Evolutionary conservation across 2,797 vertebrate species (phyloP), one percentile per base, ranked within the genome.

Genomic region (Oryzias sinensis): DNA sequence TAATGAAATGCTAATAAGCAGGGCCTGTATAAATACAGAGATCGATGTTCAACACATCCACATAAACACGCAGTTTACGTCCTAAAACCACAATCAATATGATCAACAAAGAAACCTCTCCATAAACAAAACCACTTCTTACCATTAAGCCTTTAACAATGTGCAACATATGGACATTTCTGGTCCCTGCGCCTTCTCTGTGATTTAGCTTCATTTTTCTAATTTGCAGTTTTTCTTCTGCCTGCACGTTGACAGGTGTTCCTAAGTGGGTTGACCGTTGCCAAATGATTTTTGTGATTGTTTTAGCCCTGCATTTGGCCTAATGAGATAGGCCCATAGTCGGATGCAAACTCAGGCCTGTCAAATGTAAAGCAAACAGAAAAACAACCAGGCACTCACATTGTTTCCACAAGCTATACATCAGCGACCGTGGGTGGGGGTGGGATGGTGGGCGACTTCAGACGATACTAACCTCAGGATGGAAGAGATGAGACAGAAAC

Each of bases 301-400:
- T 94, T 95, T 94, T 93, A 93, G 93, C 90, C 90, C 87, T 85
- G 91, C 93, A 95, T 96, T 96, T 93, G 92, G 93, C 89, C 93
- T 95, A 96, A 97, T 96, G 93, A 96, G 93, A 95, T 93, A 94
- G 93, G 93, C 96, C 95, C 94, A 93, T 94, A 93, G 93, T 94
- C 90, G 92, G 91, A 91, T 90, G 85, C 91, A 95, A 95, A 96
- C 88, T 96, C 93, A 96, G 62, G 79, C 86, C 93, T 94, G 95
- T 95, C 94, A 95, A 82, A 90, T 83, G 92, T 88, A 93, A 95
- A 92, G 92, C 92, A 90, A 86, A 88, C 77, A 87, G 79, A 85
- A 86, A 81, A 87, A 88, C 77, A 88, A 73, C 59, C 70, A 50
- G 6, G 51, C 42, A 20, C 60, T 74, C 68, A 80, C 73, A 76